Percentiles rank a stretch among this genome's conserved stretches.
Evolutionary conservation across 1,140 invertebrate genomes (phyloP).

Genomic region (Wiebesia pumilae): DNA sequence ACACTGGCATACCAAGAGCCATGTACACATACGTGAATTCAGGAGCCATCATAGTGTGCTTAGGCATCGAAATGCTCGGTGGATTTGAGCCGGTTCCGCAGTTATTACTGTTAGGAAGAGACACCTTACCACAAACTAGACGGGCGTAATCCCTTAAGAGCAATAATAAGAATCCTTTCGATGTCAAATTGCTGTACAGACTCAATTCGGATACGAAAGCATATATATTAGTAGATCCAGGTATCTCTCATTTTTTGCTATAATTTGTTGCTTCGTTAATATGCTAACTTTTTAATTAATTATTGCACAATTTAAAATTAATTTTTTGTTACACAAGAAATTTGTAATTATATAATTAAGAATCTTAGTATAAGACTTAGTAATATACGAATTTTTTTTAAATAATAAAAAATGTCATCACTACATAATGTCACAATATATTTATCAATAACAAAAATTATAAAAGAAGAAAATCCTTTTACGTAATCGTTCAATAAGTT

Average conservation of each 20-base stretch:
- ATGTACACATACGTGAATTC: not conserved
- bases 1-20: not conserved
- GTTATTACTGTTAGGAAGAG: conserved; percentile 70
- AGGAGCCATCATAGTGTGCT: conserved; percentile 26
- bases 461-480: too few species aligned
- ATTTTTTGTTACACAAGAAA: too few species aligned
- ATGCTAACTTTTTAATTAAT: too few species aligned
- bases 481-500: too few species aligned
- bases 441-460: too few species aligned
- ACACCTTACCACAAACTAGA: conserved; percentile 67
- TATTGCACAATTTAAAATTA: too few species aligned
- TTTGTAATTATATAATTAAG: too few species aligned
- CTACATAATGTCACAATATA: too few species aligned
- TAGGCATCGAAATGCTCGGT: conserved; percentile 42
- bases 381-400: too few species aligned
- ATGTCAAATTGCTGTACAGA: conserved; percentile 52
- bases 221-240: not conserved
- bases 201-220: not conserved
- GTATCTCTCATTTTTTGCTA: not conserved
- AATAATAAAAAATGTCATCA: too few species aligned
- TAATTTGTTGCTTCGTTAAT: not conserved
- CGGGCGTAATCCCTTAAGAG: conserved; percentile 73
- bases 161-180: conserved; percentile 75
- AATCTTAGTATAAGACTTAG: too few species aligned
- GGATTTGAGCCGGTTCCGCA: conserved; percentile 55